Conservation (phyloP, 2,113 vertebrate genomes). For the Antennarius striatus region DNA sequence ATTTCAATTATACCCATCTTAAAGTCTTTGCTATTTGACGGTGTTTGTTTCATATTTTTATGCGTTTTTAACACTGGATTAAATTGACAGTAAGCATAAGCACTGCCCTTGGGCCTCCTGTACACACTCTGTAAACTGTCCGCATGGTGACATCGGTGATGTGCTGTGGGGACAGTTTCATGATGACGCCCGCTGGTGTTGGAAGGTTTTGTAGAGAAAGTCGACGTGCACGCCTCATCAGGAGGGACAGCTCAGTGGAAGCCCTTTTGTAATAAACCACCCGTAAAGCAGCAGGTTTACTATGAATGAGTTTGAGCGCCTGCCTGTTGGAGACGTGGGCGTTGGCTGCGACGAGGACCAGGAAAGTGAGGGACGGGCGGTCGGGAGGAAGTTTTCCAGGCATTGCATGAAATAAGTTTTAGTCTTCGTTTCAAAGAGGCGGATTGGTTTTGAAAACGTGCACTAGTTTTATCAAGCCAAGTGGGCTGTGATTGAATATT, state of each 20-base stretch:
- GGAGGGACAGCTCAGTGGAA: conserved; percentile 71
- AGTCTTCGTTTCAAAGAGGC: neutral
- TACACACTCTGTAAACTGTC: conserved; percentile 4
- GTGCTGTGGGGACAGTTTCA: conserved; percentile 11
- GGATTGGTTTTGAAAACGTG: conserved; percentile 21
- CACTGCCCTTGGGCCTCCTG: conserved; percentile 66
- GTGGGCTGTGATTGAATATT: conserved; percentile 34
- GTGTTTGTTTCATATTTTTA: conserved; percentile 55
- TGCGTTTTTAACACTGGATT: conserved; percentile 69
- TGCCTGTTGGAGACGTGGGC: conserved; percentile 75
- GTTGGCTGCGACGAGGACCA: conserved; percentile 30
- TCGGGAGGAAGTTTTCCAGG: conserved; percentile 43
- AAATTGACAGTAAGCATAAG: conserved; percentile 66
- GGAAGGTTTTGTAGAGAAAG: neutral
- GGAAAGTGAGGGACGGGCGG: neutral
- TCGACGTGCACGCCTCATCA: conserved; percentile 72
- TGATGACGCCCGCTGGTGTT: conserved; percentile 32
- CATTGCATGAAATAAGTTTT: conserved; percentile 66
- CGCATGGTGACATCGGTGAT: neutral
- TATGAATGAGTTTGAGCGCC: conserved; percentile 84
- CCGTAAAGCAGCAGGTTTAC: conserved; percentile 83
- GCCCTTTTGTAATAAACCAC: conserved; percentile 85
- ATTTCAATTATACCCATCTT: conserved; percentile 68
- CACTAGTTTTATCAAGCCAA: conserved; percentile 46
- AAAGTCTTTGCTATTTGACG: conserved; percentile 59